phyloP scores from a whole-genome alignment of 2,888 invertebrate genomes.

The Notodonta ziczac region DNA sequence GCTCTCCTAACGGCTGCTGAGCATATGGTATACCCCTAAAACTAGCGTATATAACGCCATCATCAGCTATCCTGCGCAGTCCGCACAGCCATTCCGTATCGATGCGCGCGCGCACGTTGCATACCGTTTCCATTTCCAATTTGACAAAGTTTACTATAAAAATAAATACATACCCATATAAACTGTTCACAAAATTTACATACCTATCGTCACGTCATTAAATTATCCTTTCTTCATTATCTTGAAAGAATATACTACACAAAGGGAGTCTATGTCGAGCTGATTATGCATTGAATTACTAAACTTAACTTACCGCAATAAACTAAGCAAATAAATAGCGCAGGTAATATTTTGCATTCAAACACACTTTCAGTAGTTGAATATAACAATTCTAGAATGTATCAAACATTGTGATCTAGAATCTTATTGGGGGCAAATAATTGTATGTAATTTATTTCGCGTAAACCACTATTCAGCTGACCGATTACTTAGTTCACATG shows the following conservation, averaged over 20 bases:
- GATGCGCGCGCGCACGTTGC: constrained; percentile 14
- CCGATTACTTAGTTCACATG: no score
- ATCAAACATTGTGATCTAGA: no score
- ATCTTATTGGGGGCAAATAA: no score
- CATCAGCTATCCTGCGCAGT: constrained; percentile 21
- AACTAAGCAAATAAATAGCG: background rate
- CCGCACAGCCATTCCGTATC: constrained; percentile 34
- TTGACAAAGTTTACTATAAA: background rate
- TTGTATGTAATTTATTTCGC: no score
- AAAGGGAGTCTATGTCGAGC: no score
- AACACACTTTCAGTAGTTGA: background rate
- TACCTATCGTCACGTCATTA: no score
- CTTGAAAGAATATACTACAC: no score
- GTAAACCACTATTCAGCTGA: no score
- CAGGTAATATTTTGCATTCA: background rate
- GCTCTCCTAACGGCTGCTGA: constrained; percentile 28
- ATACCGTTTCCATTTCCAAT: constrained; percentile 9
- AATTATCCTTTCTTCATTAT: no score
- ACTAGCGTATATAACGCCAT: constrained; percentile 29
- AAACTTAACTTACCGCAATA: background rate
- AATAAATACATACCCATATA: background rate
- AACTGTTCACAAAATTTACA: no score
- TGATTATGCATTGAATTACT: no score
- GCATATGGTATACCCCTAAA: constrained; percentile 41
- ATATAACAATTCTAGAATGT: no score